Evolutionary conservation across 1,140 invertebrate genomes (phyloP), one percentile per base, ranked within the genome.

Genomic region (Ceratoteleas bidentatus): DNA sequence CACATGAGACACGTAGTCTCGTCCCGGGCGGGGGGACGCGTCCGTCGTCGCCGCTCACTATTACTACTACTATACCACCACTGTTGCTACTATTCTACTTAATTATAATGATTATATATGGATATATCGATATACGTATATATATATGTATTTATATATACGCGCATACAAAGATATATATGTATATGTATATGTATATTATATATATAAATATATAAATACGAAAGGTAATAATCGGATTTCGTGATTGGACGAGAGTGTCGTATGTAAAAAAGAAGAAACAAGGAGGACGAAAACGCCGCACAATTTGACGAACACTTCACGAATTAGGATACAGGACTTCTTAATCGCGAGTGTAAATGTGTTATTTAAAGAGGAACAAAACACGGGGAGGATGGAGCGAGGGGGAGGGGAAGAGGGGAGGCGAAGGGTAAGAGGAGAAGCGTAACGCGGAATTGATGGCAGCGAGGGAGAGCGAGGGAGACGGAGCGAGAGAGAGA

Each of bases 261-360:
- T 77, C 64, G 53, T 70, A 32, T 78, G 74, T 77, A 78, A 78
- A 78, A 68, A 36, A 36, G 9, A 36, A 36, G 9, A 36, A 36
- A 36, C 4, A 36, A 9, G 34, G 34, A 36, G 9, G 34, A 36
- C 4, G 9, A 36, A 66, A 79, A 78, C 36, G 61, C 61, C 60
- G 76, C 66, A 72, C 76, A 79, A 79, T 60, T 72, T 72, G 75
- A 70, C 58, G 43, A 70, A 70, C 75, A 78, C 75, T 78, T 78
- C 58, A 72, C 68, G 75, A 72, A 66, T 79, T 79, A 72, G 76
- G 53, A 66, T 72, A 66, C 57, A 79, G 52, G 66, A 72, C 62
- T 80, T 74, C 77, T 73, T 73, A 81, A 74, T 81, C 77, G 77
- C 70, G 57, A 69, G 77, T 81, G 77, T 70, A 81, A 81, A 75